These are phyloP conservation scores for Perca schrenkii DNA, from an alignment of 2,113 vertebrate species.

Conservation along the genomic window DNA sequence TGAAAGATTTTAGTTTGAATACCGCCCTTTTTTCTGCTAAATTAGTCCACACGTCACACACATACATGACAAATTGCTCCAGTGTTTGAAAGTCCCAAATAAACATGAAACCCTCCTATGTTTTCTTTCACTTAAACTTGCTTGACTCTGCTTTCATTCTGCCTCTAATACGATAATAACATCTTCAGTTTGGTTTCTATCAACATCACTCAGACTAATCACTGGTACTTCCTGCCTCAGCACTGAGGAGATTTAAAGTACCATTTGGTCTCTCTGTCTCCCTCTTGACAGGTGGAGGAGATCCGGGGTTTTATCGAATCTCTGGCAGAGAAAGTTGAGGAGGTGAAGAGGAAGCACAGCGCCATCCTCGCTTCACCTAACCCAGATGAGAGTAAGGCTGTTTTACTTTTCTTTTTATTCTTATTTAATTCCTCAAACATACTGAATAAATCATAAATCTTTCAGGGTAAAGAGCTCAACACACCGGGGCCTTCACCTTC, in stretches of 20 bases:
- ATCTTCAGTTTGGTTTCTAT: slow-evolving; percentile 40
- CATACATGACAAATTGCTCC: neutral
- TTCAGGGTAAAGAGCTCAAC: neutral
- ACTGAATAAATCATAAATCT: neutral
- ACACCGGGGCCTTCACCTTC: neutral
- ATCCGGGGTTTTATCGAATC: slow-evolving; percentile 94
- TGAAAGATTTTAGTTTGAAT: slow-evolving; percentile 5
- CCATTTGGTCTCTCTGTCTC: slow-evolving; percentile 13
- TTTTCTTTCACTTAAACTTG: slow-evolving; percentile 12
- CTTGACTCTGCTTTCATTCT: slow-evolving; percentile 21
- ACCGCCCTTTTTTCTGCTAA: neutral
- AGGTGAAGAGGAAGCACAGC: slow-evolving; percentile 96
- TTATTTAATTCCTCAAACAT: neutral
- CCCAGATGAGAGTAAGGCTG: slow-evolving; percentile 93
- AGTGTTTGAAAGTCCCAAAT: neutral
- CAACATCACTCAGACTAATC: slow-evolving; percentile 41
- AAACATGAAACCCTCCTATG: neutral
- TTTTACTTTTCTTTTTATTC: neutral
- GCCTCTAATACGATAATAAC: slow-evolving; percentile 50
- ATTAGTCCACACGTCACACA: neutral
- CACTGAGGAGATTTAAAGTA: slow-evolving; percentile 28
- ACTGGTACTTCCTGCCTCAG: slow-evolving; percentile 16
- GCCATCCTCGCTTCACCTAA: slow-evolving; percentile 95
- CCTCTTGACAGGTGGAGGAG: slow-evolving; percentile 91
- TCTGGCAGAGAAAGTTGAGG: slow-evolving; percentile 94